Base-by-base conservation (phyloP, 2,113 vertebrate species). In the Corapipo altera region DNA sequence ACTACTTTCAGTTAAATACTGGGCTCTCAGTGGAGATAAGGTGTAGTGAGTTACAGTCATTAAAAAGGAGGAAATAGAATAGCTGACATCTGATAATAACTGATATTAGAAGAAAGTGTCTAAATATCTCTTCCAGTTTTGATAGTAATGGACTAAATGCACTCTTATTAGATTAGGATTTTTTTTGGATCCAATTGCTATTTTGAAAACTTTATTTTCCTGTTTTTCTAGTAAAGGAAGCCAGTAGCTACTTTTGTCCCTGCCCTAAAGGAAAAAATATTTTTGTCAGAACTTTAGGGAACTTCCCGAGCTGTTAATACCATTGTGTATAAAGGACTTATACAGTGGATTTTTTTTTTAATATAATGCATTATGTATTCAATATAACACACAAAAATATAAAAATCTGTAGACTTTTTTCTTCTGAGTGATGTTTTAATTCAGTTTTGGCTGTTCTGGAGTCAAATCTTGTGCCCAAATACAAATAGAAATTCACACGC, bases 211-310 rank as follows among this genome's bases (percentile, higher is more conserved):
- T 54, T 70, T 52, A 27, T 88, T 91, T 96, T 92, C 78, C 64
- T 93, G 85, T 80, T 94, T 93, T 88, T 83, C 55, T 80, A 73
- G 46, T 77, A 70, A 93, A 89, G 82, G 75, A 96, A 94, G n/a
- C 64, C 26, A 32, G 61, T 44, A 73, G 61, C 57, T 87, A 65
- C 43, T 93, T 91, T 93, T 69, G 58, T 90, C 41, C 28, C 24
- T 79, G 41, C n/a, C 37, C 43, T 73, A 58, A 76, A 80, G n/a
- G 76, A 65, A 79, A 85, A 87, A 82, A 48, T 65, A 52, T 15
- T 93, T 79, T 70, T 79, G 51, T 87, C 21, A 28, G 19, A 70
- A 83, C 54, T 88, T 90, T 27, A 44, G 30, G 62, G 52, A 22
- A 62, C 79, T 96, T 96, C 24, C 82, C 0, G 0, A 73, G 17